A percentile compares a stretch with the other conserved stretches of the same genome.
phyloP scores from a whole-genome alignment of 2,113 vertebrate genomes.

The Isichthys henryi region DNA sequence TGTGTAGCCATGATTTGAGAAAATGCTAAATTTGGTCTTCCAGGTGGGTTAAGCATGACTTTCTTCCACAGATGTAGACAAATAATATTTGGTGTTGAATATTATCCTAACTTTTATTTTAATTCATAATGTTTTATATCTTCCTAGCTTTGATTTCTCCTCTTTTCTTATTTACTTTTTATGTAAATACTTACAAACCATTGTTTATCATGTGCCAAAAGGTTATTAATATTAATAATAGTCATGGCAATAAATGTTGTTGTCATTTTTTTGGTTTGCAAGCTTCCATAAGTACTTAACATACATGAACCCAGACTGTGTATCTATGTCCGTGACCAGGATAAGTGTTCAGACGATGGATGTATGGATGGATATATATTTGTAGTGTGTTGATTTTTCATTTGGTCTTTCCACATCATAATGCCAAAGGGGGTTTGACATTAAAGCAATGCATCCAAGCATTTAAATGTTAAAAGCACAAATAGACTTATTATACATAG shows the following conservation, averaged over 20 bases:
- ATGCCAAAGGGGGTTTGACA: background rate
- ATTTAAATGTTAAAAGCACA: conserved; percentile 8
- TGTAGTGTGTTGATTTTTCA: background rate
- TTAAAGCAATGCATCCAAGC: background rate
- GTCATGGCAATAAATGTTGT: conserved; percentile 20
- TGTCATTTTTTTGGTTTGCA: background rate
- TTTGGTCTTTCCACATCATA: conserved; percentile 1
- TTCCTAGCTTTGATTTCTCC: background rate
- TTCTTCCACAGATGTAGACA: background rate
- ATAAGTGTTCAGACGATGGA: background rate
- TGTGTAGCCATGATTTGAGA: background rate
- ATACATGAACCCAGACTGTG: background rate
- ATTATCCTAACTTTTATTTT: background rate
- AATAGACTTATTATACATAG: background rate
- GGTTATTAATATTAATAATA: conserved; percentile 11
- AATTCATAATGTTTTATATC: background rate
- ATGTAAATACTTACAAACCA: background rate
- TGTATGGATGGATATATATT: background rate
- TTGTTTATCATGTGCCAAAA: conserved; percentile 23
- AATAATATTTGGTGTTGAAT: background rate
- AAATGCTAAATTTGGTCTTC: background rate
- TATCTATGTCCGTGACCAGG: background rate
- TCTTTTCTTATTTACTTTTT: conserved; percentile 1
- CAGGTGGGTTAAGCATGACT: background rate
- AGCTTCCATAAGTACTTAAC: conserved; percentile 6